These are phyloP conservation scores for Cololabis saira DNA, from an alignment of 2,113 vertebrate species.

Conservation along the genomic window DNA sequence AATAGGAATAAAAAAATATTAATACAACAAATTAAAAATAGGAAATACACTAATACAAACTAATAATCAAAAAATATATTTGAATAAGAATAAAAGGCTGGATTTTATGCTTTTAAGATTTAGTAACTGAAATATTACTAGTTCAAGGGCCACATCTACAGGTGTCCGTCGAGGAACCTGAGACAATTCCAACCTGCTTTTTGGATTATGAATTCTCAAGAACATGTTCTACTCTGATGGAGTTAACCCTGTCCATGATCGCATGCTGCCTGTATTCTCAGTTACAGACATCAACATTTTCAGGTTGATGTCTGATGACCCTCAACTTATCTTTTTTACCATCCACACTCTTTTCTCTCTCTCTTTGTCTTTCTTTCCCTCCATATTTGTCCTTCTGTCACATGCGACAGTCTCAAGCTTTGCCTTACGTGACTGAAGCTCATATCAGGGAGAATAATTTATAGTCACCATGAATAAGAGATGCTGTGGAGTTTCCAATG, in stretches of 20 bases:
- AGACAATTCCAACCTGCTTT: too few relatives aligned
- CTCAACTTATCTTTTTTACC: constrained; percentile 31
- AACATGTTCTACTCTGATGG: not conserved
- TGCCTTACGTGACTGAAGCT: constrained; percentile 84
- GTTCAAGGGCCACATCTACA: too few relatives aligned
- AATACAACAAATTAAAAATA: too few relatives aligned
- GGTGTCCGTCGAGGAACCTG: too few relatives aligned
- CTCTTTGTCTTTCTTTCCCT: constrained; percentile 26
- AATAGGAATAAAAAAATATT: too few relatives aligned
- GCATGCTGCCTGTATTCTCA: not conserved
- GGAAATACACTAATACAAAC: too few relatives aligned
- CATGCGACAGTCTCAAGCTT: constrained; percentile 63
- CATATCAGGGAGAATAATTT: constrained; percentile 85
- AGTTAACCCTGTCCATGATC: constrained; percentile 1
- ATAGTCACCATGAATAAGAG: constrained; percentile 81
- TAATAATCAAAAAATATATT: too few relatives aligned
- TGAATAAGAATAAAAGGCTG: too few relatives aligned
- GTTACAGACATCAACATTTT: too few relatives aligned
- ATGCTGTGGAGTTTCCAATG: constrained; percentile 78
- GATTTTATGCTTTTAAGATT: too few relatives aligned
- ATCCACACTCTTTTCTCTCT: constrained; percentile 25
- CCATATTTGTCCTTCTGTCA: constrained; percentile 47
- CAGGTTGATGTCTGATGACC: constrained; percentile 12
- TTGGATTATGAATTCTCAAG: constrained; percentile 10
- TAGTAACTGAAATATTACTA: too few relatives aligned